These are phyloP conservation scores for Misgurnus mizolepis DNA, from an alignment of 2,113 vertebrate genomes.

Conservation along the genomic window DNA sequence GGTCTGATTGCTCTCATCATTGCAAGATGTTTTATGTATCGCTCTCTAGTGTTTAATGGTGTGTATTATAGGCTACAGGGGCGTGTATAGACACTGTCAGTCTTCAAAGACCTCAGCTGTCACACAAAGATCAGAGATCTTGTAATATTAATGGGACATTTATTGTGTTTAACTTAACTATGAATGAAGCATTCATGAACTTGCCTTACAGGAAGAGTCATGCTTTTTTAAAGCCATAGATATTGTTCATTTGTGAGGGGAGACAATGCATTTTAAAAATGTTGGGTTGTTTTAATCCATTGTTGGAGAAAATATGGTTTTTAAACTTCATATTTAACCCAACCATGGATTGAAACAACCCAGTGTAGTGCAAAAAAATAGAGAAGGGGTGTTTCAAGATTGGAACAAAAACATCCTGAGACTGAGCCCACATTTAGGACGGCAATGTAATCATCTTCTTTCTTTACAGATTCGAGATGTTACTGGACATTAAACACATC, in stretches of 20 bases:
- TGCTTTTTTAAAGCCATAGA: neutral
- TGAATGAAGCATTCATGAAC: neutral
- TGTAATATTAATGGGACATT: too few relatives aligned
- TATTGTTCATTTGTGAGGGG: neutral
- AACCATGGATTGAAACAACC: too few relatives aligned
- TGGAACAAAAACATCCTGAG: conserved; percentile 3
- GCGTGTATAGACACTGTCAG: neutral
- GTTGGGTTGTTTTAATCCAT: too few relatives aligned
- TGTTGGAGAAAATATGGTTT: too few relatives aligned
- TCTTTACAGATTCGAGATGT: conserved; percentile 82
- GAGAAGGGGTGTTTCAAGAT: neutral
- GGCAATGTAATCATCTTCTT: neutral
- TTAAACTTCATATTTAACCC: too few relatives aligned
- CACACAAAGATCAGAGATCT: too few relatives aligned
- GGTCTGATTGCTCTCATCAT: neutral
- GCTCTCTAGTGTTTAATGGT: neutral
- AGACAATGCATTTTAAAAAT: neutral
- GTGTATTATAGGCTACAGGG: neutral
- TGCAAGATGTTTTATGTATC: neutral
- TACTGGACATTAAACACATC: conserved; percentile 76
- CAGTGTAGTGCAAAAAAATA: neutral
- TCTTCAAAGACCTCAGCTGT: neutral
- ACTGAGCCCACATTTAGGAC: neutral
- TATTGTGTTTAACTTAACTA: too few relatives aligned
- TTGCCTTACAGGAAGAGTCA: neutral